phyloP scores from a whole-genome alignment of 2,888 invertebrate species.

The Cecidostiba fungosa region DNA sequence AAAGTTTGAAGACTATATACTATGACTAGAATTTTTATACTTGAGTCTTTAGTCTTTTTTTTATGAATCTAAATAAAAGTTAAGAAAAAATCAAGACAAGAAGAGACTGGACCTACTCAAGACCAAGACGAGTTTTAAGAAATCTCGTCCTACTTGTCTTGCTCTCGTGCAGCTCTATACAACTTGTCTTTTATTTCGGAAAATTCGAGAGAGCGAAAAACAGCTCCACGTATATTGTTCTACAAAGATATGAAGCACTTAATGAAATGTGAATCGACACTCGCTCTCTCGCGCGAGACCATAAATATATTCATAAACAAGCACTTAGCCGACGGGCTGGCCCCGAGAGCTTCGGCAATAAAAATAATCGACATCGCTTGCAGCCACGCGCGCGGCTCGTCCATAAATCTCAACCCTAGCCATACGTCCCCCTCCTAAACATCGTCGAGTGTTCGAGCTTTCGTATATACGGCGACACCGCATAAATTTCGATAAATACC shows the following conservation, averaged over 20 bases:
- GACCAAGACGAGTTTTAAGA: too few species aligned
- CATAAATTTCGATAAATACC: conserved; percentile 53
- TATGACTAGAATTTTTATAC: too few species aligned
- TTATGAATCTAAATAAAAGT: too few species aligned
- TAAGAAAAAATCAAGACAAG: background rate
- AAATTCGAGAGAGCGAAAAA: background rate
- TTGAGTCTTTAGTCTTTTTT: too few species aligned
- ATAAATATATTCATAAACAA: conserved; percentile 39
- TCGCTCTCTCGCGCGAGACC: background rate
- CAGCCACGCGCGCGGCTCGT: background rate
- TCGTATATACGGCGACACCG: conserved; percentile 19
- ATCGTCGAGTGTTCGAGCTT: conserved; percentile 20
- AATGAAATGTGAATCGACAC: background rate
- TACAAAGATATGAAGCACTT: background rate
- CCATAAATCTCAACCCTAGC: conserved; percentile 36
- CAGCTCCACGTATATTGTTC: too few species aligned
- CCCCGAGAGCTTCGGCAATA: background rate
- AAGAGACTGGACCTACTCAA: too few species aligned
- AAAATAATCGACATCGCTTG: conserved; percentile 35
- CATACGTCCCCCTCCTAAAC: conserved; percentile 18
- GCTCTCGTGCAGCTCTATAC: too few species aligned
- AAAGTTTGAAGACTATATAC: too few species aligned
- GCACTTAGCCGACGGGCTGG: background rate
- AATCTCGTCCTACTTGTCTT: too few species aligned
- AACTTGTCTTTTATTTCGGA: too few species aligned